Conservation (phyloP, 2,797 vertebrate species). For the Brachymystax lenok region DNA sequence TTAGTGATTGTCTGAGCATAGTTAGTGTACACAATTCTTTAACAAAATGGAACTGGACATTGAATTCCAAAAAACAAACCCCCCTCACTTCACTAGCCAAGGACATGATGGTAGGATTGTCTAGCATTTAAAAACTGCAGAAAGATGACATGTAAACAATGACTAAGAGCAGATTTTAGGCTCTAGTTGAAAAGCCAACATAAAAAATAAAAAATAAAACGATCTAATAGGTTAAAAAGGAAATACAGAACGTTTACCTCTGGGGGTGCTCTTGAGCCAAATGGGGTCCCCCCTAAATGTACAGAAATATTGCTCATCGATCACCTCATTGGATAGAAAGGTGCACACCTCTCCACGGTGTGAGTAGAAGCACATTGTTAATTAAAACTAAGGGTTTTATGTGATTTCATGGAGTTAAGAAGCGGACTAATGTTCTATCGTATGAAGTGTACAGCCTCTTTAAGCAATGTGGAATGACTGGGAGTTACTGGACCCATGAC, state of each 20-base stretch:
- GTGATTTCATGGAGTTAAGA: background rate
- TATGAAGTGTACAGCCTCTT: background rate
- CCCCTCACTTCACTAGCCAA: background rate
- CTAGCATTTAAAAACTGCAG: background rate
- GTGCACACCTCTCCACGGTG: too few species aligned
- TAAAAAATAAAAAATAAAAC: too few species aligned
- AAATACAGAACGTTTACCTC: background rate
- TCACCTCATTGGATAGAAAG: background rate
- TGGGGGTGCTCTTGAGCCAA: background rate
- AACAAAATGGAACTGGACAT: background rate
- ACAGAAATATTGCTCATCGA: background rate
- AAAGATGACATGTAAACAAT: background rate
- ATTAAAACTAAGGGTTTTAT: background rate
- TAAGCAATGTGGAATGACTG: too few species aligned
- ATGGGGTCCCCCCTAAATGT: background rate
- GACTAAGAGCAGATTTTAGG: background rate
- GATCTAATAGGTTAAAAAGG: too few species aligned
- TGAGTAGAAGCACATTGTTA: background rate
- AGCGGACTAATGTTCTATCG: background rate
- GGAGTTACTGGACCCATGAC: too few species aligned
- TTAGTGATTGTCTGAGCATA: background rate
- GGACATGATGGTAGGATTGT: too few species aligned
- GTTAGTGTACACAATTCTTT: background rate
- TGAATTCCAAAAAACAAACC: background rate
- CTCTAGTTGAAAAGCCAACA: background rate